phyloP scores from a whole-genome alignment of 1,140 invertebrate genomes.

The Eumaeus atala region DNA sequence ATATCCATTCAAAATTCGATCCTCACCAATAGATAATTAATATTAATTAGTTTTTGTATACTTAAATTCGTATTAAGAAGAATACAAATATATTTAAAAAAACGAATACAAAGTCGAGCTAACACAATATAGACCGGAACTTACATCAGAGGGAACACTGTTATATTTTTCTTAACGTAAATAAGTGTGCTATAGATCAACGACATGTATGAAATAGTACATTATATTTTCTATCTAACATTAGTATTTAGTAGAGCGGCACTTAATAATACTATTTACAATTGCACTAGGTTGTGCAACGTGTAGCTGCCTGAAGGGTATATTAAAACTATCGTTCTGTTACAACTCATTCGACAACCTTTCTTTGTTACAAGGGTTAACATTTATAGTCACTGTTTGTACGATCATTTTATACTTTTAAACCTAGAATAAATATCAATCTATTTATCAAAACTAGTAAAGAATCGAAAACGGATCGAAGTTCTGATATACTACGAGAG shows the following conservation, averaged over 20 bases:
- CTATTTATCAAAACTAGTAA: conserved; percentile 43
- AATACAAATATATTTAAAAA: no score
- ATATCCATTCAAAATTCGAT: no score
- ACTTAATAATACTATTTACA: conserved; percentile 62
- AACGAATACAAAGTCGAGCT: no score
- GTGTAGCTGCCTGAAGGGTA: conserved; percentile 65
- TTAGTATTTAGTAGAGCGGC: conserved; percentile 44
- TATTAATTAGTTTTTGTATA: no score
- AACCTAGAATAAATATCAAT: conserved; percentile 23
- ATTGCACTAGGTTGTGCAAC: conserved; percentile 56
- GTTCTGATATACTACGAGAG: conserved; percentile 22
- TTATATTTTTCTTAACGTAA: conserved; percentile 1
- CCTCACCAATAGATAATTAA: no score
- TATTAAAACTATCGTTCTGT: conserved; percentile 16
- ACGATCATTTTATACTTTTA: conserved; percentile 44
- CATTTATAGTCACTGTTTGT: conserved; percentile 67
- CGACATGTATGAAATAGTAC: conserved; percentile 5
- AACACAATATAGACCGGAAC: no score
- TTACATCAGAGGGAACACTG: neutral
- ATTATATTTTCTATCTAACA: conserved; percentile 56
- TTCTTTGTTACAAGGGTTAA: conserved; percentile 35
- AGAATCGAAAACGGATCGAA: conserved; percentile 49
- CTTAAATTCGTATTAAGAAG: no score
- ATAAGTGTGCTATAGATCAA: conserved; percentile 3
- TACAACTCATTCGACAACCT: conserved; percentile 29